Base-by-base conservation (phyloP, 2,888 invertebrate genomes). In the Protonemura montana region DNA sequence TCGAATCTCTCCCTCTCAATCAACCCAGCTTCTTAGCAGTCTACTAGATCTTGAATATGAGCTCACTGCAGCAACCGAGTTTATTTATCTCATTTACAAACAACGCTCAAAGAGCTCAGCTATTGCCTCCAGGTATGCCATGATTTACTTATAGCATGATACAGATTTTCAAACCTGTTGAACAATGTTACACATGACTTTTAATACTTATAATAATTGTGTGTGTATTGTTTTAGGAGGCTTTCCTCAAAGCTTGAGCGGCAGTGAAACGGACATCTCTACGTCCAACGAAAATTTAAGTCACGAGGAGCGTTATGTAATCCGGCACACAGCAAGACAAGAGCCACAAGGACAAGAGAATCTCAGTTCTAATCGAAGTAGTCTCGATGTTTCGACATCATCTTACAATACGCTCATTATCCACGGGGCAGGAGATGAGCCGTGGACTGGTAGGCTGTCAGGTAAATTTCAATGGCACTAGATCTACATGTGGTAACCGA, bases 331-430 rank as follows among this genome's bases (percentile, higher is more conserved):
- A 0, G 95, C 96, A 6, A 93, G 98, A 76, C 97, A 97, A 90
- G 98, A 98, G 90, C 98, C 98, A 0, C 98, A 98, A 91, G 98
- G 98, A 0, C 97, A 98, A 91, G 98, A 98, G 91, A 97, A 96
- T 91, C 93, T 93, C 90, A 92, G 90, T 90, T 94, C 92, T 89
- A 94, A 92, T 91, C 93, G 87, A 27, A 86, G 87, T 35, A 88
- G 88, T 42, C 85, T 86, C 89, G 95, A 96, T 90, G 95, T 95
- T 3, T 95, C 95, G 35, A 95, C 95, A 10, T 95, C 96, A 86
- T 95, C 96, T 0, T 97, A 96, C 90, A 96, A 96, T 90, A 97
- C 97, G 21, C 93, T 97, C 82, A 96, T 97, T 89, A 97, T 97
- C 89, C 96, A 97, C 90, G 95, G 94, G 90, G 94, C 94, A 42